phyloP scores from a whole-genome alignment of 2,797 vertebrate species.

The Typhlichthys subterraneus region DNA sequence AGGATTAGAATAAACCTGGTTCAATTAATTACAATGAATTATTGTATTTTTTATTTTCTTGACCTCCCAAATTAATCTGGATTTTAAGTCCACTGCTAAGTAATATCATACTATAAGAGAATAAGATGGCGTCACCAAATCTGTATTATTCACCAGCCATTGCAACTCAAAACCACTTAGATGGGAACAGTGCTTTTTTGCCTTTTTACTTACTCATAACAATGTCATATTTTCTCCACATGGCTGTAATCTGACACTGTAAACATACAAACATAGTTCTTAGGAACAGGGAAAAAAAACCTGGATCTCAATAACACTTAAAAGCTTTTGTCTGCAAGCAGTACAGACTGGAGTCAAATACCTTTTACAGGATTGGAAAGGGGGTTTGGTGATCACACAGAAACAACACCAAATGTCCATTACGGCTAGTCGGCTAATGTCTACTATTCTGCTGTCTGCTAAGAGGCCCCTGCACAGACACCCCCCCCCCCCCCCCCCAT shows the following conservation, averaged over 20 bases:
- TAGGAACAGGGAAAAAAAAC: no score
- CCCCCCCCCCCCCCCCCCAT: no score
- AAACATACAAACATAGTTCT: no score
- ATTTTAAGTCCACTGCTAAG: no score
- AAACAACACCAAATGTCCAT: no score
- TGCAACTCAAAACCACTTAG: background rate
- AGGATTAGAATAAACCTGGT: slow-evolving; percentile 59
- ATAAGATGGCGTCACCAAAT: background rate
- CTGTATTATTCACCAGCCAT: background rate
- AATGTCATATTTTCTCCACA: background rate
- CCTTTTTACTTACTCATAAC: background rate
- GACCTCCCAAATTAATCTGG: slow-evolving; percentile 49
- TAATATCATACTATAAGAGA: background rate
- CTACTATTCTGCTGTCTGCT: background rate
- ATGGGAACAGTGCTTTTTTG: background rate
- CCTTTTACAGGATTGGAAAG: no score
- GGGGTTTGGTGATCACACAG: no score
- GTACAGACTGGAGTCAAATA: no score
- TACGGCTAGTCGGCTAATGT: no score
- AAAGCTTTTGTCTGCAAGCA: no score
- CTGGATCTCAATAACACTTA: no score
- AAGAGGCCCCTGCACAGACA: background rate
- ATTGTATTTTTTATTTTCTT: slow-evolving; percentile 62
- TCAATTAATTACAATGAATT: slow-evolving; percentile 69
- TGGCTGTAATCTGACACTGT: no score